Percentiles rank a stretch among this genome's conserved stretches.
Evolutionary conservation across 2,888 invertebrate genomes (phyloP).

Genomic region (Cheilosia variabilis): DNA sequence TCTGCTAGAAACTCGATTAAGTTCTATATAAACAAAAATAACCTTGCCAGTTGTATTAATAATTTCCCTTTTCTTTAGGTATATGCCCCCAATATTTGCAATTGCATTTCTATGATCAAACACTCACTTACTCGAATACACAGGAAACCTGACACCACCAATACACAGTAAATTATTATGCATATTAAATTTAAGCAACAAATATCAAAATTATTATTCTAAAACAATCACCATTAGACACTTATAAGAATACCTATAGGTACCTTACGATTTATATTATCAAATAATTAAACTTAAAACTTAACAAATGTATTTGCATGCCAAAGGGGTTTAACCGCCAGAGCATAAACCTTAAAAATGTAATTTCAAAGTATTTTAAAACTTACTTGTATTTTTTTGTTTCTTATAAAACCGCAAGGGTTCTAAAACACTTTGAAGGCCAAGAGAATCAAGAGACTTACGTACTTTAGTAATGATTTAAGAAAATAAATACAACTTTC

Average conservation of each 20-base stretch:
- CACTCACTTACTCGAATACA: neutral
- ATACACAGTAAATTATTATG: conserved; percentile 9
- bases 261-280: no score
- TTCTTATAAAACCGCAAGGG: neutral
- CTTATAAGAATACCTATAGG: no score
- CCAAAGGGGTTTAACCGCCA: conserved; percentile 3
- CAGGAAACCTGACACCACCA: conserved; percentile 11
- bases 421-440: conserved; percentile 28
- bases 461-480: conserved; percentile 16
- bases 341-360: neutral
- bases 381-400: conserved; percentile 8
- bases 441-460: conserved; percentile 32
- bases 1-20: no score
- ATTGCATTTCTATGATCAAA: no score
- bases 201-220: conserved; percentile 30
- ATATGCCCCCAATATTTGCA: no score
- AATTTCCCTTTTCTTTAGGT: no score
- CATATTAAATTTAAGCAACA: conserved; percentile 12
- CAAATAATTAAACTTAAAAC: neutral
- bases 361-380: conserved; percentile 19
- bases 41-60: no score
- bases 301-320: conserved; percentile 19
- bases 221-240: conserved; percentile 36
- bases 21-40: no score
- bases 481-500: conserved; percentile 26